phyloP scores from a whole-genome alignment of 2,113 vertebrate species.

The Pan troglodytes region NHGRI_mPanTro3-v2.1_pri NC_072417.2:72755001-72755500 shows the following conservation, averaged over 20 bases:
- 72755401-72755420: too few relatives aligned
- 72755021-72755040: not conserved
- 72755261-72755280: not conserved
- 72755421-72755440: too few relatives aligned
- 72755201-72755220: not conserved
- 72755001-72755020: not conserved
- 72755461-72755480: too few relatives aligned
- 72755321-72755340: not conserved
- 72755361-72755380: too few relatives aligned
- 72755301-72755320: not conserved
- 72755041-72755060: not conserved
- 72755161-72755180: not conserved
- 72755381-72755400: too few relatives aligned
- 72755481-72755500: too few relatives aligned
- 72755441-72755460: too few relatives aligned
- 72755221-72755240: not conserved
- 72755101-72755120: slow-evolving; percentile 30
- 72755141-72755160: not conserved
- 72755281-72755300: not conserved
- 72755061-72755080: not conserved
- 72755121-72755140: not conserved
- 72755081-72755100: not conserved
- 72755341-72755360: not conserved
- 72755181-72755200: not conserved
- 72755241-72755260: not conserved